Percentiles rank a stretch among this genome's conserved stretches.
Evolutionary conservation across 2,797 vertebrate genomes (phyloP).

Genomic region (Sciurus vulgaris): DNA sequence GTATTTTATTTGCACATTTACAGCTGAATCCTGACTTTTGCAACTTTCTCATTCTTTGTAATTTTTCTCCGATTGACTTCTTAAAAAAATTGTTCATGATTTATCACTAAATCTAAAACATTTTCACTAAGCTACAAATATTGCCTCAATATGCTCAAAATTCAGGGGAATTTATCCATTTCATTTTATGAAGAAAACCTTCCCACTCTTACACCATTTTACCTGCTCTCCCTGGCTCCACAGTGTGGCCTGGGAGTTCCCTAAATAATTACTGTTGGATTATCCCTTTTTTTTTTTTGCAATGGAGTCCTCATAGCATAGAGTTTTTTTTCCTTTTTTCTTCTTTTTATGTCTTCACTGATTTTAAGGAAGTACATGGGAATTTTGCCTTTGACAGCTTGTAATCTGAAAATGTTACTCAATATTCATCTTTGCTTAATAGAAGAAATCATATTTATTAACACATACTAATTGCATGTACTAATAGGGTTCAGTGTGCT

Average conservation of each 20-base stretch:
- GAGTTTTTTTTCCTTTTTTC: neutral
- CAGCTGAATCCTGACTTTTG: neutral
- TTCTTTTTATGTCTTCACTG: neutral
- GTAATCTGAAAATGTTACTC: neutral
- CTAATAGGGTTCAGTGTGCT: no score
- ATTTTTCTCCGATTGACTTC: neutral
- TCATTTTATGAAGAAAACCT: neutral
- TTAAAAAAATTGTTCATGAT: neutral
- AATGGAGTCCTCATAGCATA: neutral
- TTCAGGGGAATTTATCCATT: neutral
- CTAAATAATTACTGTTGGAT: neutral
- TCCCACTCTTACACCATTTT: neutral
- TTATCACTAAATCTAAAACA: neutral
- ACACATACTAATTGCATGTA: no score
- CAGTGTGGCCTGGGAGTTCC: neutral
- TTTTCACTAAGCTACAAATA: neutral
- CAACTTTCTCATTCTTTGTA: neutral
- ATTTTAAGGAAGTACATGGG: neutral
- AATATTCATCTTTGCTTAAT: neutral
- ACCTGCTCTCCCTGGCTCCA: neutral
- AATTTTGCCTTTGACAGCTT: neutral
- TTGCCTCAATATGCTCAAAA: neutral
- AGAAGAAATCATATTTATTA: neutral
- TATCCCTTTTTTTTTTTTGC: neutral
- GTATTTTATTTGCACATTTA: neutral